These are phyloP conservation scores for Tachysurus vachellii DNA, from an alignment of 2,113 vertebrate genomes.

Conservation along the genomic window DNA sequence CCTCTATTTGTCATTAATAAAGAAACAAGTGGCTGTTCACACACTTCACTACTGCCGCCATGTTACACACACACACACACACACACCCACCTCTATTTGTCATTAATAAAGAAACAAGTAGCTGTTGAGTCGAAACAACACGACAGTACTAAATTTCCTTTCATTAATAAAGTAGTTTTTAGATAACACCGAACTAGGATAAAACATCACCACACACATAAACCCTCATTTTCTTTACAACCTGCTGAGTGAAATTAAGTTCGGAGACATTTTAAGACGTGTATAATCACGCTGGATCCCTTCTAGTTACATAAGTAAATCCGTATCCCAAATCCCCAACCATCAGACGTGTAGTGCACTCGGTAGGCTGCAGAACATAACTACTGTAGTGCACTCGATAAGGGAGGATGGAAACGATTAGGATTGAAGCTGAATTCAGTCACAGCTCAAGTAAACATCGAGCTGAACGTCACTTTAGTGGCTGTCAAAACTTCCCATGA, in stretches of 20 bases:
- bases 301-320: background rate
- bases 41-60: too few relatives aligned
- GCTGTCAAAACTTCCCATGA: conserved; percentile 1
- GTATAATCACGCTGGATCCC: background rate
- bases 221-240: background rate
- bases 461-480: background rate
- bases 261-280: background rate
- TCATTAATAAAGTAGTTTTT: background rate
- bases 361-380: background rate
- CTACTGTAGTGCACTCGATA: background rate
- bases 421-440: background rate
- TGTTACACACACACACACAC: background rate
- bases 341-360: background rate
- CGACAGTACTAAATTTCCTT: background rate
- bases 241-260: background rate
- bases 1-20: background rate
- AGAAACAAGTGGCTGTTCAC: background rate
- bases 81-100: background rate
- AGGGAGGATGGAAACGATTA: background rate
- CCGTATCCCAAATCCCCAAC: background rate
- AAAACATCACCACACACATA: background rate
- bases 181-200: background rate
- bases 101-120: background rate
- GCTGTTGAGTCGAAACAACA: background rate
- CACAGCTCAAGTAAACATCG: background rate